These are phyloP conservation scores for Propsilocerus akamusi DNA, from an alignment of 1,140 invertebrate species.

Conservation along the genomic window DNA sequence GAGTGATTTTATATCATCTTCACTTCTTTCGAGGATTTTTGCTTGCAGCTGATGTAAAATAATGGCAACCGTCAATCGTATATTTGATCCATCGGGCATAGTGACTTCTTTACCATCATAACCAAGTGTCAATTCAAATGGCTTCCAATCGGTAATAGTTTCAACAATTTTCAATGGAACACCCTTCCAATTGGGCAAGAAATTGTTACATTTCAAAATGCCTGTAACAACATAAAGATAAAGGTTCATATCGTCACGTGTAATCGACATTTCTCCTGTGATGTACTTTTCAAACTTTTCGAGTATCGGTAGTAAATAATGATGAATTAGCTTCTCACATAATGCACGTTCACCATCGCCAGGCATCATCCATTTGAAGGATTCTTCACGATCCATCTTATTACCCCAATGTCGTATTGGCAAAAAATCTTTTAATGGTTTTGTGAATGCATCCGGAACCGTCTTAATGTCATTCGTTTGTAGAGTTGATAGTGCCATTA, in stretches of 20 bases:
- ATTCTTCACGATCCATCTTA: slow-evolving; percentile 29
- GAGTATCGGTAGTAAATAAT: slow-evolving; percentile 38
- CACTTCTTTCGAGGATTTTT: slow-evolving; percentile 34
- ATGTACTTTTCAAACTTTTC: slow-evolving; percentile 30
- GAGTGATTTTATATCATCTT: slow-evolving; percentile 60
- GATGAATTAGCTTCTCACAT: slow-evolving; percentile 39
- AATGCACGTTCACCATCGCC: slow-evolving; percentile 42
- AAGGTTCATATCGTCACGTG: slow-evolving; percentile 22
- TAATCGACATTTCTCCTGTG: slow-evolving; percentile 17
- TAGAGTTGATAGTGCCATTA: slow-evolving; percentile 23
- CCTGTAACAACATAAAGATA: slow-evolving; percentile 26
- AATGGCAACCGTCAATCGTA: slow-evolving; percentile 32
- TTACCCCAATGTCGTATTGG: slow-evolving; percentile 70
- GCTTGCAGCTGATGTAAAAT: slow-evolving; percentile 32
- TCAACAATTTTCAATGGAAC: slow-evolving; percentile 27
- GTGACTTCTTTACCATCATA: slow-evolving; percentile 19
- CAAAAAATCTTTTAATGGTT: slow-evolving; percentile 46
- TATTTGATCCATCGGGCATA: slow-evolving; percentile 43
- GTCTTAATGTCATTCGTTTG: slow-evolving; percentile 44
- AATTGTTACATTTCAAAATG: slow-evolving; percentile 31
- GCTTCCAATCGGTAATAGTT: slow-evolving; percentile 18
- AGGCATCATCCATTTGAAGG: slow-evolving; percentile 61
- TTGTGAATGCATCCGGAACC: slow-evolving; percentile 37
- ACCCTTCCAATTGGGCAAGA: slow-evolving; percentile 41
- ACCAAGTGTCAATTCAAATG: slow-evolving; percentile 25